These are phyloP conservation scores for Apamea monoglypha DNA, from an alignment of 2,888 invertebrate genomes.

Conservation along the genomic window DNA sequence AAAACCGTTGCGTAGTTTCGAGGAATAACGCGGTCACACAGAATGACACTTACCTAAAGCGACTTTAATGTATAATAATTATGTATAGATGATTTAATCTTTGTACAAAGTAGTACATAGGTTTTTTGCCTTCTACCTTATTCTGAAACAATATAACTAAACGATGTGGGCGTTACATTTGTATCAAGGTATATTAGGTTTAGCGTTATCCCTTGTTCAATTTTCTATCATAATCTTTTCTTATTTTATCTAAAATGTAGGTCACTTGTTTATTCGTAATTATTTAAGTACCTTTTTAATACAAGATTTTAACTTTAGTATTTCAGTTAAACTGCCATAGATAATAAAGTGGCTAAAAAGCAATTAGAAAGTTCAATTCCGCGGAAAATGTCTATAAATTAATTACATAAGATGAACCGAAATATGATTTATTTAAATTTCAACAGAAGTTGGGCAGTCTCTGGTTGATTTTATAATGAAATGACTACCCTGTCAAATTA, in stretches of 20 bases:
- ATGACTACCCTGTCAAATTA: constrained; percentile 4
- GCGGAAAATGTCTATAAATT: constrained; percentile 20
- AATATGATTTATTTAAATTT: constrained; percentile 38
- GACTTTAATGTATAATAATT: not conserved
- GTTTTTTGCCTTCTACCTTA: not conserved
- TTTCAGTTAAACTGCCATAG: not conserved
- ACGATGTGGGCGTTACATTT: constrained; percentile 4
- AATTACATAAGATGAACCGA: constrained; percentile 22
- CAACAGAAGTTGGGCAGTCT: not conserved
- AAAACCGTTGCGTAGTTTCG: too few species aligned
- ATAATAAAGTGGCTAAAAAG: constrained; percentile 10
- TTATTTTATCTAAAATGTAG: not conserved
- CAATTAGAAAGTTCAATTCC: constrained; percentile 19
- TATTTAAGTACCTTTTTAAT: not conserved
- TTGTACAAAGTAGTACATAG: not conserved
- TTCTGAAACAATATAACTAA: constrained; percentile 3
- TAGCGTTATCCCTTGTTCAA: not conserved
- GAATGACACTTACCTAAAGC: not conserved
- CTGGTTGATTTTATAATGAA: constrained; percentile 25
- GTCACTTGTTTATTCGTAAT: not conserved
- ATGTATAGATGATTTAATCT: not conserved
- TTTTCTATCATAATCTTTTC: not conserved
- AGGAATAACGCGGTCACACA: not conserved
- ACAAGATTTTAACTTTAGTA: not conserved
- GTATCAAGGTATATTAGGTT: not conserved